A percentile compares a stretch with the other conserved stretches of the same genome.
Evolutionary conservation across 2,888 invertebrate genomes (phyloP).

Genomic region (Volucella inanis): DNA sequence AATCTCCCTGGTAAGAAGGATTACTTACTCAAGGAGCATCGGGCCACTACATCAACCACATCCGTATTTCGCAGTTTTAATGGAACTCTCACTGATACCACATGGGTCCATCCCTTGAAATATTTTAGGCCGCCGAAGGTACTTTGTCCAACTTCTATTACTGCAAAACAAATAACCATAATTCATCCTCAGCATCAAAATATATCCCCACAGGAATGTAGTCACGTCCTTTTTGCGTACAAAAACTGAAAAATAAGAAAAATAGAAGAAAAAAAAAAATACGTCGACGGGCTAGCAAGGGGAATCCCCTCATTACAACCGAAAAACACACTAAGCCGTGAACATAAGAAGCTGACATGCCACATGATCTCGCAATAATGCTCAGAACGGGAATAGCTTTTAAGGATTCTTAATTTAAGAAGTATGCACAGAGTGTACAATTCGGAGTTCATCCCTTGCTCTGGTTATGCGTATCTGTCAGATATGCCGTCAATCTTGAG

Average conservation of each 20-base stretch:
- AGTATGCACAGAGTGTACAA: constrained; percentile 22
- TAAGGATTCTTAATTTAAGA: constrained; percentile 57
- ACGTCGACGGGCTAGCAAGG: constrained; percentile 20
- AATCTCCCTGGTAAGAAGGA: constrained; percentile 61
- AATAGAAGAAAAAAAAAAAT: constrained; percentile 15
- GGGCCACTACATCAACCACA: neutral
- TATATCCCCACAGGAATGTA: constrained; percentile 69
- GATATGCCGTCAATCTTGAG: too few species aligned
- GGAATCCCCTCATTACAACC: constrained; percentile 50
- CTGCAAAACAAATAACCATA: constrained; percentile 72
- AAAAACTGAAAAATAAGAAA: constrained; percentile 18
- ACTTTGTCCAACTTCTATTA: constrained; percentile 40
- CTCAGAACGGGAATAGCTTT: neutral
- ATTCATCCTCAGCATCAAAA: constrained; percentile 64
- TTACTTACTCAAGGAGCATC: constrained; percentile 60
- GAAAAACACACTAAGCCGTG: constrained; percentile 45
- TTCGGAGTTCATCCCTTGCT: constrained; percentile 34
- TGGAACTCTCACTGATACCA: constrained; percentile 65
- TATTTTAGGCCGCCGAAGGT: constrained; percentile 37
- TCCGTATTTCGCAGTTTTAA: constrained; percentile 47
- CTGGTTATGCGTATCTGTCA: neutral
- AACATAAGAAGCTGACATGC: constrained; percentile 63
- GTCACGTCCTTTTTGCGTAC: constrained; percentile 49
- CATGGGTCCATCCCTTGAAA: constrained; percentile 67
- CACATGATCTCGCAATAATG: constrained; percentile 68